phyloP scores from a whole-genome alignment of 2,113 vertebrate species.

The Phrynosoma blainvillii region DNA sequence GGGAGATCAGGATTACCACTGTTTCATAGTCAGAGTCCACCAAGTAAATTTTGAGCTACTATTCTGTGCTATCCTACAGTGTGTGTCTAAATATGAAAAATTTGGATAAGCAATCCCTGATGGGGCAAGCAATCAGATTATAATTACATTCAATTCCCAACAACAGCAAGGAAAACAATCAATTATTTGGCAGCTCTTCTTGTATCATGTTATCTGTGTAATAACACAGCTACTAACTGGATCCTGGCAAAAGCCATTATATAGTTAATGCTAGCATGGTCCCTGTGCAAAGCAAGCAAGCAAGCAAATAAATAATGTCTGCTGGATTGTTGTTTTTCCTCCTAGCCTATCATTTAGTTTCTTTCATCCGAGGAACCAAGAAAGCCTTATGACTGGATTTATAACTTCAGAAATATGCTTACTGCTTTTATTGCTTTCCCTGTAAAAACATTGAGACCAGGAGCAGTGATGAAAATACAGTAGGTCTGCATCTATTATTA shows the following conservation, averaged over 20 bases:
- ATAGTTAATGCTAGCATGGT: neutral
- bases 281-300: too few relatives aligned
- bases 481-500: too few relatives aligned
- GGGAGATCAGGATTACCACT: neutral
- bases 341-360: too few relatives aligned
- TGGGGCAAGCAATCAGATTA: neutral
- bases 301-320: too few relatives aligned
- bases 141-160: neutral
- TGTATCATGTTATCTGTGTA: neutral
- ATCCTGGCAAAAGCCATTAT: neutral
- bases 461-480: too few relatives aligned
- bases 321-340: too few relatives aligned
- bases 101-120: neutral
- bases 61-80: neutral
- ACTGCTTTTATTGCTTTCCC: too few relatives aligned
- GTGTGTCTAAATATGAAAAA: neutral
- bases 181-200: neutral
- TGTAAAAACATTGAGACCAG: too few relatives aligned
- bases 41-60: neutral
- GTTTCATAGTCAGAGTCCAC: neutral
- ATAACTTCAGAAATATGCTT: too few relatives aligned
- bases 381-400: neutral
- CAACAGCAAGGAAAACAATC: neutral
- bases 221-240: conserved; percentile 21
- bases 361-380: neutral